phyloP scores from a whole-genome alignment of 2,797 vertebrate species.

The Anableps anableps region DNA sequence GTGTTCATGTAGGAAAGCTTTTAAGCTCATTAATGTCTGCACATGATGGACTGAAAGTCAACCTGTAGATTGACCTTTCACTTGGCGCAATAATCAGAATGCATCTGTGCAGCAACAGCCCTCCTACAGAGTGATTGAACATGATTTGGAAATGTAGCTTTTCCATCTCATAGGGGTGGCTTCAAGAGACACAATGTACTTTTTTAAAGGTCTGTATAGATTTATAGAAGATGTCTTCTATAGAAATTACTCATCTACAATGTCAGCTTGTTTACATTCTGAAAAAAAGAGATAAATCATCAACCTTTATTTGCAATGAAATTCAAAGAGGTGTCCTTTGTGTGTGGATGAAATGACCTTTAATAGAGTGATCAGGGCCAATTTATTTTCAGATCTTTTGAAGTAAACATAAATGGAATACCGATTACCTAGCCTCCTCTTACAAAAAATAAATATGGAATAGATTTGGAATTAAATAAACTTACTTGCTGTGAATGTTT shows the following conservation, averaged over 20 bases:
- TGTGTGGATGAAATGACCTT: neutral
- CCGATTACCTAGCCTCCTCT: neutral
- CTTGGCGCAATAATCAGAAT: slow-evolving; percentile 32
- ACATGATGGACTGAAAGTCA: slow-evolving; percentile 37
- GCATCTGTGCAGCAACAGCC: slow-evolving; percentile 7
- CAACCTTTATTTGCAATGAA: neutral
- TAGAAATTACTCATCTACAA: neutral
- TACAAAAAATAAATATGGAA: neutral
- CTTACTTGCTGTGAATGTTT: neutral
- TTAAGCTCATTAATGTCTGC: slow-evolving; percentile 43
- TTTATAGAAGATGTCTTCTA: neutral
- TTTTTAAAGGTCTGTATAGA: neutral
- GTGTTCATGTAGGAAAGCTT: slow-evolving; percentile 37
- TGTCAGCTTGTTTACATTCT: neutral
- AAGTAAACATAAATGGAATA: neutral
- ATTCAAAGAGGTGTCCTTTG: neutral
- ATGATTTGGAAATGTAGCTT: neutral
- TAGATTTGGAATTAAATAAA: neutral
- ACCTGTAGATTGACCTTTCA: slow-evolving; percentile 44
- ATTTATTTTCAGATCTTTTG: neutral
- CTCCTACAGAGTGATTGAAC: slow-evolving; percentile 16
- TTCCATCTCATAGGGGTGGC: neutral
- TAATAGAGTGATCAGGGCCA: neutral
- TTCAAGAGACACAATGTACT: neutral
- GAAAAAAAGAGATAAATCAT: neutral